Evolutionary conservation across 2,113 vertebrate species (phyloP), one percentile per base, ranked within the genome.

Genomic region (Anarrhichthys ocellatus): DNA sequence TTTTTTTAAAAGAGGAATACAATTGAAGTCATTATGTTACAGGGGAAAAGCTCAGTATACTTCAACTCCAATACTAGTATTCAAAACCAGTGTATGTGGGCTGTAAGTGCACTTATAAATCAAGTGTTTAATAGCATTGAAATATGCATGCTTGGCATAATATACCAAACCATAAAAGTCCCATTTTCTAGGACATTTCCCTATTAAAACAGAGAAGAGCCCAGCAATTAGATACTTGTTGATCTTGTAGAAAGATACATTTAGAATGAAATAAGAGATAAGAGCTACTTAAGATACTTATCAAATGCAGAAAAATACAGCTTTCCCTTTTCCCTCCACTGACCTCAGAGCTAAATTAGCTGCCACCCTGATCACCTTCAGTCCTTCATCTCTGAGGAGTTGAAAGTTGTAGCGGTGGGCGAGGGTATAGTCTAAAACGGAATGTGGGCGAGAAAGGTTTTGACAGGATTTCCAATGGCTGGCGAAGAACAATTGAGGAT

Each of bases 401-500:
- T 66, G 42, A 54, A 66, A 29, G 86, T 14, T 50, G 10, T 27
- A 42, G 40, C 27, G 75, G 17, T 38, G 67, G 22, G 65, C 9
- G 36, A 62, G 59, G 3, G 22, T 13, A 29, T 29, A 46, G 56
- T 66, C 5, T 24, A 36, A 44, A 76, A 70, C 5, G 7, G 44
- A 72, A 58, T 58, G 24, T 48, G 36, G 46, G 14, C 4, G 24
- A 75, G 65, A 32, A 56, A 63, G 13, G 2, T 59, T 80, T n/a
- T 8, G 20, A 46, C 13, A 73, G 14, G 77, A 56, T 78, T 78
- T 74, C 67, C 59, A 56, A 20, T 46, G 58, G 62, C 46, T 86
- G 69, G 38, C 1, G 36, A 38, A 65, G 58, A 81, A 76, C 58
- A 67, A 52, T 65, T 20, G 6, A 73, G 46, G 36, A 62, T 74